Evolutionary conservation across 2,797 vertebrate species (phyloP).

Genomic region (Gymnothorax reevesii): DNA sequence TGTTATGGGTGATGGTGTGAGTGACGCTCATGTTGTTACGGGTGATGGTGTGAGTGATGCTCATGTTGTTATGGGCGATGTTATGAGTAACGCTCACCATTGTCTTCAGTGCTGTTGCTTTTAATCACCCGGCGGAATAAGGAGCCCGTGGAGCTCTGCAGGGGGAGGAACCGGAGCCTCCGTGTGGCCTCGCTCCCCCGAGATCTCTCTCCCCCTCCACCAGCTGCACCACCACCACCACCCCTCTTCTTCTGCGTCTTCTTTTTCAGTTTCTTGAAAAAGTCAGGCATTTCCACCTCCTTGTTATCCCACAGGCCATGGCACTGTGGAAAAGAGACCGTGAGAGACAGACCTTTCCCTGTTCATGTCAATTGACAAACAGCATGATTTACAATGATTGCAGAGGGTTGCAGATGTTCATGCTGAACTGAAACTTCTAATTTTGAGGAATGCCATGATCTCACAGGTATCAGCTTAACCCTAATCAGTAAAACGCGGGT

Average conservation of each 20-base stretch:
- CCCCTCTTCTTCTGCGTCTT: conserved; percentile 71
- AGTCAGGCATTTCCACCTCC: conserved; percentile 72
- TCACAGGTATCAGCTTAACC: too few species aligned
- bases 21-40: too few species aligned
- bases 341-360: neutral
- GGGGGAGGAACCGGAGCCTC: conserved; percentile 62
- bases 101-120: conserved; percentile 44
- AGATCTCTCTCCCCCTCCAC: conserved; percentile 14
- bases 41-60: too few species aligned
- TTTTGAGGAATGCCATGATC: too few species aligned
- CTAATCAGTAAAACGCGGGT: too few species aligned
- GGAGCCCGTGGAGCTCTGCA: conserved; percentile 64
- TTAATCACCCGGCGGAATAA: conserved; percentile 55
- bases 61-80: too few species aligned
- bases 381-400: too few species aligned
- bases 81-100: conserved; percentile 50
- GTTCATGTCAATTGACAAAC: neutral
- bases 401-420: too few species aligned
- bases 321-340: conserved; percentile 55
- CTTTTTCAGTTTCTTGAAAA: conserved; percentile 72
- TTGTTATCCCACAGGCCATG: conserved; percentile 82
- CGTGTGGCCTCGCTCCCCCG: conserved; percentile 22
- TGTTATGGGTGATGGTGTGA: too few species aligned
- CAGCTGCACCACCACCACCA: conserved; percentile 52
- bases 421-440: too few species aligned